These are phyloP conservation scores for Neodiprion pinetum DNA, from an alignment of 1,140 invertebrate species.

Conservation along the genomic window DNA sequence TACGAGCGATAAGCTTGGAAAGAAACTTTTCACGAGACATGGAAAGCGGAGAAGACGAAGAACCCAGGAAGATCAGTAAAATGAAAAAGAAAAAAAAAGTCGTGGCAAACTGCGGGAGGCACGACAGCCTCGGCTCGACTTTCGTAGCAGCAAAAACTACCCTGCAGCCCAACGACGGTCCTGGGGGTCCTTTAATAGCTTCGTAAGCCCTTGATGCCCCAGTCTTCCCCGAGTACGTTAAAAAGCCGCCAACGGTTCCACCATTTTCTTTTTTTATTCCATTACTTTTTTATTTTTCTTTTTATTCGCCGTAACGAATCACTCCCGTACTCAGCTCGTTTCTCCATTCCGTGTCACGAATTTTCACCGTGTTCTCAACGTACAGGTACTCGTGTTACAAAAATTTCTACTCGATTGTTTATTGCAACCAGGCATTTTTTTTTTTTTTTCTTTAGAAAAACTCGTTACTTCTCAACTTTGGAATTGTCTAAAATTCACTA, in stretches of 20 bases:
- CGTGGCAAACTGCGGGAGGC: background rate
- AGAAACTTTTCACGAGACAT: background rate
- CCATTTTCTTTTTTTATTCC: background rate
- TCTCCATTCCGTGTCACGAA: background rate
- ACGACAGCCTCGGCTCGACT: background rate
- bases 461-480: no score
- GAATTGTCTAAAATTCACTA: no score
- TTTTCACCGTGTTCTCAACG: background rate
- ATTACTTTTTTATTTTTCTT: background rate
- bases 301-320: background rate
- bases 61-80: background rate
- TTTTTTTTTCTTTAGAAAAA: no score
- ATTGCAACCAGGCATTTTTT: no score
- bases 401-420: no score
- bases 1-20: no score
- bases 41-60: background rate
- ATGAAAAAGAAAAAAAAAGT: background rate
- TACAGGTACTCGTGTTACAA: no score
- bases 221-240: background rate
- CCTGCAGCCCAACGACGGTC: background rate
- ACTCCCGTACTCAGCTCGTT: background rate
- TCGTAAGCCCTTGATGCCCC: background rate
- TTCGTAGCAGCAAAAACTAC: background rate
- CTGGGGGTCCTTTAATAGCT: slow-evolving; percentile 6
- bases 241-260: background rate